Percentiles rank a stretch among this genome's conserved stretches.
Evolutionary conservation across 2,888 invertebrate species (phyloP).

Genomic region (Adineta ricciae): DNA sequence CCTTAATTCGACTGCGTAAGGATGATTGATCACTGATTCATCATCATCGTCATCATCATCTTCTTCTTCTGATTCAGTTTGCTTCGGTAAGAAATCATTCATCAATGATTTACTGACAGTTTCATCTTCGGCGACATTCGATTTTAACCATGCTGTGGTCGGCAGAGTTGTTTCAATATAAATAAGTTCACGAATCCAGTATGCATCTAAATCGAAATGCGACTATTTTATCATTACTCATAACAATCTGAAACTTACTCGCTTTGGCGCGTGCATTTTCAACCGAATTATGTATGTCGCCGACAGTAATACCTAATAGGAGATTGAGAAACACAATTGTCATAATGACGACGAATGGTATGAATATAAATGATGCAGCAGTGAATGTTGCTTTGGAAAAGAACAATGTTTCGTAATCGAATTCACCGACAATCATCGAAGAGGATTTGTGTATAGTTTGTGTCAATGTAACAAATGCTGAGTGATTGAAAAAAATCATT

Average conservation of each 20-base stretch:
- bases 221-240: too few relatives aligned
- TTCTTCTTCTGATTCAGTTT: not conserved
- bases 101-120: not conserved
- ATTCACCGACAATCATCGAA: not conserved
- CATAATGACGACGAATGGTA: not conserved
- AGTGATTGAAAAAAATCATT: constrained; percentile 9
- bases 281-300: not conserved
- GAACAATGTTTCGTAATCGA: constrained; percentile 16
- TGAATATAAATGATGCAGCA: not conserved
- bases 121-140: not conserved
- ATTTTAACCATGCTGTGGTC: not conserved
- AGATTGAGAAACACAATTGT: not conserved
- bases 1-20: not conserved
- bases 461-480: not conserved
- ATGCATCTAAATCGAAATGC: not conserved
- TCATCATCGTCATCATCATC: not conserved
- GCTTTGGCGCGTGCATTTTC: not conserved
- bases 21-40: not conserved
- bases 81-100: not conserved
- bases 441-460: not conserved
- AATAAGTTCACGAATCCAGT: constrained; percentile 16
- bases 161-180: constrained; percentile 9
- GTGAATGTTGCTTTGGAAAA: not conserved
- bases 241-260: not conserved
- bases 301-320: not conserved